These are phyloP conservation scores for Exocentrus adspersus DNA, from an alignment of 2,888 invertebrate species.

Conservation along the genomic window DNA sequence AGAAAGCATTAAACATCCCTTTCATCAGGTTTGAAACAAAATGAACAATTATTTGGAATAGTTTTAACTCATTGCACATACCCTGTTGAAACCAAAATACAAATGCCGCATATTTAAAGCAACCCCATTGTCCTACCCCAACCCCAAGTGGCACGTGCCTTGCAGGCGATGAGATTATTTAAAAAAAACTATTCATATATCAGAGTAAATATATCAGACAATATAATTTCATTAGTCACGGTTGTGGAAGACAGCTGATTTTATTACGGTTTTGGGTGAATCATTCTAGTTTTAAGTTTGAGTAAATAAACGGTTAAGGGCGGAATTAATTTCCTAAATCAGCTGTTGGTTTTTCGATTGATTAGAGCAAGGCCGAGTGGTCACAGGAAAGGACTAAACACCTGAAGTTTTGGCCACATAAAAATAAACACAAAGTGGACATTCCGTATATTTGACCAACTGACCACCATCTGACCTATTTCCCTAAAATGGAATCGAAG, in stretches of 20 bases:
- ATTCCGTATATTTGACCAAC: too few relatives aligned
- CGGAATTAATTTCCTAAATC: neutral
- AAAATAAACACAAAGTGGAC: too few relatives aligned
- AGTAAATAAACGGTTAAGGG: neutral
- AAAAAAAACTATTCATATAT: conserved; percentile 7
- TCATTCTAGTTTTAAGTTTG: conserved; percentile 10
- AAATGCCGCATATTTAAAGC: conserved; percentile 8
- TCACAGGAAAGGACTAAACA: too few relatives aligned
- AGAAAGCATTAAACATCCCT: too few relatives aligned
- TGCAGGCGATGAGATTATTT: neutral
- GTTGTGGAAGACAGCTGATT: conserved; percentile 11
- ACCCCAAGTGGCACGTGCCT: conserved; percentile 12
- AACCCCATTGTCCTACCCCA: conserved; percentile 17
- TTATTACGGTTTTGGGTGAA: conserved; percentile 8
- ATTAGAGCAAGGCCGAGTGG: conserved; percentile 10
- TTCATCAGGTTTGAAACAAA: too few relatives aligned
- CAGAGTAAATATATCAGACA: neutral
- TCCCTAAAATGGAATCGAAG: too few relatives aligned
- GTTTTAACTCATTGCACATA: neutral
- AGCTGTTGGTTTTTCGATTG: neutral
- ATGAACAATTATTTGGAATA: too few relatives aligned
- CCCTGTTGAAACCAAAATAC: conserved; percentile 1
- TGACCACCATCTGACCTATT: too few relatives aligned
- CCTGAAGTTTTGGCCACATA: too few relatives aligned
- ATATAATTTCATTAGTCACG: neutral